phyloP scores from a whole-genome alignment of 1,140 invertebrate species.

The Charaxes varanes region DNA sequence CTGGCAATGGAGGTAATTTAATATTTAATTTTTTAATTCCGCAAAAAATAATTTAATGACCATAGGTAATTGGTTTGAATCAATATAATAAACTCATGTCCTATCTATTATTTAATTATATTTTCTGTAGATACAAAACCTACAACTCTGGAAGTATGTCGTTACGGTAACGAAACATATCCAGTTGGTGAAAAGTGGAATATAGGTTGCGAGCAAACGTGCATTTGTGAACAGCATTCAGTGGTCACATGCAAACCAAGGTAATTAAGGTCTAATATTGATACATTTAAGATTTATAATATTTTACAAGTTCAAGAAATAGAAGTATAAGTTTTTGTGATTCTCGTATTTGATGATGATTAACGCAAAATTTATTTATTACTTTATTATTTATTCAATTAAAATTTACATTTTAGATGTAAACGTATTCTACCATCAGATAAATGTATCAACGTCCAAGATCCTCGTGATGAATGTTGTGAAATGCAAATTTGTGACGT shows the following conservation, averaged over 20 bases:
- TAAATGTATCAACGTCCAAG: slow-evolving; percentile 82
- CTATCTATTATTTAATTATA: slow-evolving; percentile 4
- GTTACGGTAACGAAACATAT: slow-evolving; percentile 84
- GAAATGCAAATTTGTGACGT: slow-evolving; percentile 89
- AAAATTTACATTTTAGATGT: slow-evolving; percentile 75
- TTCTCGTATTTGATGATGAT: too few species aligned
- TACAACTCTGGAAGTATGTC: slow-evolving; percentile 77
- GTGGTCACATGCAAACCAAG: slow-evolving; percentile 83
- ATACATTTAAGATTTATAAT: too few species aligned
- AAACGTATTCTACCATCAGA: slow-evolving; percentile 74
- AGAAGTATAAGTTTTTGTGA: too few species aligned
- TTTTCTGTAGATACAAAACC: slow-evolving; percentile 44
- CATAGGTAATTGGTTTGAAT: too few species aligned
- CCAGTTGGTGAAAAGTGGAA: slow-evolving; percentile 82
- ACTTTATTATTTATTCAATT: too few species aligned
- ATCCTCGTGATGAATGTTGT: slow-evolving; percentile 88
- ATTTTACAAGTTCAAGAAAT: too few species aligned
- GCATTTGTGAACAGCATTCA: slow-evolving; percentile 83
- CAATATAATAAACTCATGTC: neutral
- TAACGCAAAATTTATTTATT: too few species aligned
- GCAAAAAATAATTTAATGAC: too few species aligned
- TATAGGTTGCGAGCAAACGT: slow-evolving; percentile 85
- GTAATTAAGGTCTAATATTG: slow-evolving; percentile 27
- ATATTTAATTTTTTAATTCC: too few species aligned
- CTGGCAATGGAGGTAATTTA: slow-evolving; percentile 41